These are phyloP conservation scores for Dipodomys stephensi DNA, from an alignment of 2,113 vertebrate genomes.

Conservation along the genomic window DNA sequence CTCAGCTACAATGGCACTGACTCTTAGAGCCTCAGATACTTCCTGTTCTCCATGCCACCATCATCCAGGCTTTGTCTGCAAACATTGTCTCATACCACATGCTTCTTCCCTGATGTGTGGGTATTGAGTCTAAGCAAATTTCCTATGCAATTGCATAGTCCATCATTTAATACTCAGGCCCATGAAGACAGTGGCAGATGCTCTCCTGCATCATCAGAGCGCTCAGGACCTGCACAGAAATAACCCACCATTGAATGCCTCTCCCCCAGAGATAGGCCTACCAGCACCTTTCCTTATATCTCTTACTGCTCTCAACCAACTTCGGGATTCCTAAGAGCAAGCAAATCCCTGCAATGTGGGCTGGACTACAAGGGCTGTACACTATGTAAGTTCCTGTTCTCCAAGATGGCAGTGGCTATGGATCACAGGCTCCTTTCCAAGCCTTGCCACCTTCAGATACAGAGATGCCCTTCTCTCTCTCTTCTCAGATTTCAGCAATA, in stretches of 20 bases:
- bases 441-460: neutral
- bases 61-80: too few species aligned
- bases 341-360: too few species aligned
- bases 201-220: neutral
- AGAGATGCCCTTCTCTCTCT: neutral
- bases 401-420: neutral
- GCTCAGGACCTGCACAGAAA: rapidly evolving
- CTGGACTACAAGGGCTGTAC: too few species aligned
- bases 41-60: neutral
- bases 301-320: neutral
- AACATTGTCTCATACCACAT: neutral
- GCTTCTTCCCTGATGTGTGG: neutral
- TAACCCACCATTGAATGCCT: neutral
- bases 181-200: neutral
- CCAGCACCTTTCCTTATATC: neutral
- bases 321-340: neutral
- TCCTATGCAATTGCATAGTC: too few species aligned
- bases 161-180: neutral
- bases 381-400: neutral
- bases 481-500: too few species aligned
- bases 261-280: neutral
- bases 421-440: neutral
- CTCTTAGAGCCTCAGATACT: neutral
- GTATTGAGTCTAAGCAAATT: neutral
- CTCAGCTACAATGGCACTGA: neutral